Base-by-base conservation (phyloP, 2,113 vertebrate genomes). In the Coptodon rendalli region DNA sequence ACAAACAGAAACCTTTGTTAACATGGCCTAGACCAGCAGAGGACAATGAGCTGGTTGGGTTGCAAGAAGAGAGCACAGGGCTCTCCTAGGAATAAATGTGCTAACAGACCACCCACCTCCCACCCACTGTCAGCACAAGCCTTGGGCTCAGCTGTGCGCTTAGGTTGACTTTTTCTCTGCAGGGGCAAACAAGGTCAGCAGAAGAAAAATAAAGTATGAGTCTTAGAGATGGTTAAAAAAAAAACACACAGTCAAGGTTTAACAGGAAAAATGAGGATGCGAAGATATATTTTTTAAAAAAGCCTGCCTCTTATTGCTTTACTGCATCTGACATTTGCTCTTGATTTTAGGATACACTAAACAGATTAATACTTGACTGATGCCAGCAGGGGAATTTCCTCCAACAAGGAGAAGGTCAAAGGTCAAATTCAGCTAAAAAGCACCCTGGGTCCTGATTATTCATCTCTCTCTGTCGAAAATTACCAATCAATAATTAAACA, bases 41-140 rank as follows among this genome's bases (percentile, higher is more conserved):
- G 89, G 91, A 95, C 94, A 95, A 95, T 91, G 92, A 93, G 84
- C 81, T 53, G 76, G 82, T 92, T 94, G 92, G 92, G 89, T 48
- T 89, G 66, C 66, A 63, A 73, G 73, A 93, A 68, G 87, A 86
- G n/a, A 91, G 79, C 48, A 85, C 66, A 83, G 78, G 84, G 89
- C 82, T 93, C 89, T 87, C 89, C 61, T 10, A 93, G 90, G 89
- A 93, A 95, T 89, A 90, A 92, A 94, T 93, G 91, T 90, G 91
- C 93, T 93, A 92, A 94, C 86, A 24, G 93, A 91, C 94, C 91
- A 93, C 94, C 95, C 92, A 94, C 94, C 92, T 88, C 91, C 93
- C 88, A 89, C 91, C 89, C 88, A 91, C 93, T 53, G 80, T 88
- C 90, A 91, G 89, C 92, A 92, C 90, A 92, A 92, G 93, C 91